These are phyloP conservation scores for Phoxinus phoxinus DNA, from an alignment of 2,113 vertebrate genomes.

Conservation along the genomic window DNA sequence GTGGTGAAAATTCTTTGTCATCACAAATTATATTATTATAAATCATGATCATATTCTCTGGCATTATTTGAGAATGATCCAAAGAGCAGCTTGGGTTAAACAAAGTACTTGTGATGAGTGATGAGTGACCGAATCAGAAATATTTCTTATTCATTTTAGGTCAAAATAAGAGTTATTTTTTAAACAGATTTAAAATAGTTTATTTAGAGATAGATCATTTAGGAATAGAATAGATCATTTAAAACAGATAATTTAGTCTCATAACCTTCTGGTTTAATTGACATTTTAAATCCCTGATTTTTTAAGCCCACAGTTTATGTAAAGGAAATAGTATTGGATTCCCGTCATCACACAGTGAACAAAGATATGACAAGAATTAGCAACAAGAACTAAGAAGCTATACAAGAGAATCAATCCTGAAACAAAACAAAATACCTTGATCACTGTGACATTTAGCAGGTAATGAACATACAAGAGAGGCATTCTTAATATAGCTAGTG, in stretches of 20 bases:
- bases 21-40: background rate
- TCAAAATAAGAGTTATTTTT: background rate
- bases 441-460: background rate
- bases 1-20: background rate
- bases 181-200: too few species aligned
- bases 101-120: background rate
- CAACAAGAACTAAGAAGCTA: background rate
- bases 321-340: background rate
- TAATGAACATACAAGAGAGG: background rate
- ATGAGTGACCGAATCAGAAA: background rate
- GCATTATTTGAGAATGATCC: slow-evolving; percentile 1
- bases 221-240: too few species aligned
- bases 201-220: too few species aligned
- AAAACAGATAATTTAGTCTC: too few species aligned
- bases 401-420: background rate
- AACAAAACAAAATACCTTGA: background rate
- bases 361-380: background rate
- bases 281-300: background rate
- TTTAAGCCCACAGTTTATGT: background rate
- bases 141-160: too few species aligned
- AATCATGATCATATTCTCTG: background rate
- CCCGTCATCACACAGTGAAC: background rate
- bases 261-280: background rate
- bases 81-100: background rate
- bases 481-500: background rate